Evolutionary conservation across 2,797 vertebrate species (phyloP), one percentile per base, ranked within the genome.

Genomic region (Etheostoma nigrum): DNA sequence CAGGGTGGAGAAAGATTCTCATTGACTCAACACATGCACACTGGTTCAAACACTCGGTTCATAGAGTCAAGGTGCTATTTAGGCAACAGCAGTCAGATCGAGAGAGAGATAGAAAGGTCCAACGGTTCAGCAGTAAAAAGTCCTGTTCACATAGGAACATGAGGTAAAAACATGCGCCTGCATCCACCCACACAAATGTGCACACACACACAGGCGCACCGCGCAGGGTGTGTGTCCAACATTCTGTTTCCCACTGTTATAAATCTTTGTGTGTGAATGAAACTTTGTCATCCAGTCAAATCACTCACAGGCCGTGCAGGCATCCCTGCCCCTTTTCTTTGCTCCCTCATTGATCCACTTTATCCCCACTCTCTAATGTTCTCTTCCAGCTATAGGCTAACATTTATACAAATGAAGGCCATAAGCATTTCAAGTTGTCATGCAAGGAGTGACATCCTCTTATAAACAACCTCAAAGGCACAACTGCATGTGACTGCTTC

Each of bases 211-310:
- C 68, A 63, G 57, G 48, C 74, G 72, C 19, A 33, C 36, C 42
- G 59, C 2, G 18, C 65, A 62, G 64, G 33, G 44, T 82, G 78
- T 87, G 71, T 81, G 81, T 86, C 76, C 70, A 78, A 78, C 74
- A 78, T 78, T 90, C 76, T 70, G 57, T 82, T 92, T 91, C 86
- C 88, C 84, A 86, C 79, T 81, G 82, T 84, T 86, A 80, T 89
- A 91, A 91, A 93, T 92, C 87, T 84, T 76, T 85, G 64, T 66
- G 51, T 76, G 76, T 91, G 89, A 92, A 91, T 91, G 88, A 90
- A 89, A 83, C 44, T 30, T 83, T 76, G 65, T 78, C 72, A 73
- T 76, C 91, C 92, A 93, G 87, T 92, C 75, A 81, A 70, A 89
- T 84, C 73, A 21, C 73, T 83, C 47, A 23, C 21, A 86, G 74